Evolutionary conservation across 2,797 vertebrate genomes (phyloP).

Genomic region (Amniataba percoides): DNA sequence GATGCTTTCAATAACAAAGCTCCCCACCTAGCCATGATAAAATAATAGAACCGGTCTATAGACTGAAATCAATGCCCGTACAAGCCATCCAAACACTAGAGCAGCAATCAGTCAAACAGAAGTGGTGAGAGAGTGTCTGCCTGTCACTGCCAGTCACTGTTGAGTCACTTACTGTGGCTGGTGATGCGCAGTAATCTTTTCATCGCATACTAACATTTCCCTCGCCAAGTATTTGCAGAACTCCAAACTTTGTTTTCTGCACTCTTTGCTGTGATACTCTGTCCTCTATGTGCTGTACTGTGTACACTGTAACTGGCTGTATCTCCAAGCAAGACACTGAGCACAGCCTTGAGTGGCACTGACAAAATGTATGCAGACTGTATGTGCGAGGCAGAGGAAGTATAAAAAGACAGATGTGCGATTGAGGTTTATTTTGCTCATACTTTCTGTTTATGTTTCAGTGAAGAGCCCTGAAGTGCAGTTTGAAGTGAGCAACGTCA

Average conservation of each 20-base stretch:
- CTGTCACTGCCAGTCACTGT: slow-evolving; percentile 18
- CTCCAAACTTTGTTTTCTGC: slow-evolving; percentile 10
- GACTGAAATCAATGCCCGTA: slow-evolving; percentile 62
- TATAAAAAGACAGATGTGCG: background rate
- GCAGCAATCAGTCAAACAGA: slow-evolving; percentile 55
- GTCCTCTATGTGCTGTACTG: background rate
- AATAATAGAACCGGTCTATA: slow-evolving; percentile 69
- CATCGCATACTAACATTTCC: slow-evolving; percentile 40
- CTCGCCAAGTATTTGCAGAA: slow-evolving; percentile 20
- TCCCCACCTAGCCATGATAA: slow-evolving; percentile 66
- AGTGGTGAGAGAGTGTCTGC: slow-evolving; percentile 17
- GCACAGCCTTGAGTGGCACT: background rate
- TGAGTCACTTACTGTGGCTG: slow-evolving; percentile 36
- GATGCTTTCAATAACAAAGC: slow-evolving; percentile 72
- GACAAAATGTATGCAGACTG: background rate
- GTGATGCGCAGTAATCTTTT: slow-evolving; percentile 43
- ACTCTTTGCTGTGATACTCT: background rate
- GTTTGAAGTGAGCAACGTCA: slow-evolving; percentile 12
- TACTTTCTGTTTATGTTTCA: background rate
- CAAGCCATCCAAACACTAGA: slow-evolving; percentile 50
- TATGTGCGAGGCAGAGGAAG: background rate
- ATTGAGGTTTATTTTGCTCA: background rate
- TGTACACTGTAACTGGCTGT: background rate
- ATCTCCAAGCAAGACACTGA: background rate
- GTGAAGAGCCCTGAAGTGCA: background rate